Evolutionary conservation across 2,797 vertebrate species (phyloP).

Genomic region (Poeciliopsis paucimaculata): DNA sequence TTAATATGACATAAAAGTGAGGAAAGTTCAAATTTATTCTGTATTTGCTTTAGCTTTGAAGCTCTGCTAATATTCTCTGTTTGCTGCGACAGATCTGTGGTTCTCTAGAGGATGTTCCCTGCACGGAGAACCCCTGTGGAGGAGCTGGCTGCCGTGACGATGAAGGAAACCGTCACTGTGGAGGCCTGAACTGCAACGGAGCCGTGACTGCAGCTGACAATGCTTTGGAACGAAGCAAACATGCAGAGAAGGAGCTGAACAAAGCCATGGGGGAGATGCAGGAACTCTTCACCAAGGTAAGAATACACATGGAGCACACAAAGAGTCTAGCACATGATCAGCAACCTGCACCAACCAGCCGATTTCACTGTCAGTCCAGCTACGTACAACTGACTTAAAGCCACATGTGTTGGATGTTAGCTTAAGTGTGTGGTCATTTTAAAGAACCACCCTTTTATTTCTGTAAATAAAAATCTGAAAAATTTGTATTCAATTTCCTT

Average conservation of each 20-base stretch:
- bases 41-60: neutral
- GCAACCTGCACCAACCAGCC: too few relatives aligned
- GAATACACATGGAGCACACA: neutral
- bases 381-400: too few relatives aligned
- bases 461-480: too few relatives aligned
- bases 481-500: too few relatives aligned
- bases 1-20: neutral
- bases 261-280: conserved; percentile 86
- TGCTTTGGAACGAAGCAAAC: conserved; percentile 87
- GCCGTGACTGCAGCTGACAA: conserved; percentile 86
- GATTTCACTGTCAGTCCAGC: too few relatives aligned
- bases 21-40: neutral
- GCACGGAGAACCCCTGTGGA: conserved; percentile 90
- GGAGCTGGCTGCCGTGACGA: conserved; percentile 93
- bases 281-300: conserved; percentile 86
- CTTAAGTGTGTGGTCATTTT: too few relatives aligned
- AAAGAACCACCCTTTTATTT: too few relatives aligned
- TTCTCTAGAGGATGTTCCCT: conserved; percentile 83
- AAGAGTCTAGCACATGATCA: neutral
- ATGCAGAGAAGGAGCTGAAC: conserved; percentile 90
- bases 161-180: conserved; percentile 89
- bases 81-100: conserved; percentile 90
- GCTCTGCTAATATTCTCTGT: neutral
- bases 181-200: conserved; percentile 91
- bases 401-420: too few relatives aligned